Percentiles rank a stretch among this genome's conserved stretches.
These are phyloP conservation scores for Triplophysa tibetana DNA, from an alignment of 2,113 vertebrate genomes.

Conservation along the genomic window DNA sequence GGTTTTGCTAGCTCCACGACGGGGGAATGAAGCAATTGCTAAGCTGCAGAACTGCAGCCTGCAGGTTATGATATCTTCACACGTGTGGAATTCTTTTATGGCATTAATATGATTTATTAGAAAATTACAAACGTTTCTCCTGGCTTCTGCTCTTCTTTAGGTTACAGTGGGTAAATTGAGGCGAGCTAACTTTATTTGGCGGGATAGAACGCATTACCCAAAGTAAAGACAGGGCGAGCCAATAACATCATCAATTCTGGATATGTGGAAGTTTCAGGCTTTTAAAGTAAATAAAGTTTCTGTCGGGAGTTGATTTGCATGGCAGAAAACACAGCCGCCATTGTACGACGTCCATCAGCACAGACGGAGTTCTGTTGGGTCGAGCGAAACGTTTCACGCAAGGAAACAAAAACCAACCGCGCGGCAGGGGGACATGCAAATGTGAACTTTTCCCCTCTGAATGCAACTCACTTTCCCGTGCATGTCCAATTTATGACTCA, in stretches of 20 bases:
- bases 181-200: not conserved
- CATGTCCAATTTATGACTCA: not conserved
- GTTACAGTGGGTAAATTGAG: not conserved
- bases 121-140: not conserved
- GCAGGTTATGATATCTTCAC: constrained; percentile 34
- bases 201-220: constrained; percentile 9
- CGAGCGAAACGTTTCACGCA: constrained; percentile 2
- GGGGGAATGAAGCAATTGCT: constrained; percentile 8
- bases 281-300: constrained; percentile 28
- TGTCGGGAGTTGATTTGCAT: constrained; percentile 27
- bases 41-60: no score
- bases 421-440: constrained; percentile 38
- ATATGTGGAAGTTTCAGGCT: constrained; percentile 27
- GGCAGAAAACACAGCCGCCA: constrained; percentile 23
- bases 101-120: constrained; percentile 10
- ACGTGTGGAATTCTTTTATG: constrained; percentile 18
- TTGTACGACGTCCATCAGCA: constrained; percentile 14
- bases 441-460: constrained; percentile 46
- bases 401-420: constrained; percentile 22
- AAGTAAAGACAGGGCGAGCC: constrained; percentile 14
- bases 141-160: not conserved
- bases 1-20: not conserved
- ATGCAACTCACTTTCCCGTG: constrained; percentile 3
- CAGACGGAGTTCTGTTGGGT: not conserved
- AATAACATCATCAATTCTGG: not conserved